These are phyloP conservation scores for Marisa cornuarietis DNA, from an alignment of 1,140 invertebrate species.

Conservation along the genomic window DNA sequence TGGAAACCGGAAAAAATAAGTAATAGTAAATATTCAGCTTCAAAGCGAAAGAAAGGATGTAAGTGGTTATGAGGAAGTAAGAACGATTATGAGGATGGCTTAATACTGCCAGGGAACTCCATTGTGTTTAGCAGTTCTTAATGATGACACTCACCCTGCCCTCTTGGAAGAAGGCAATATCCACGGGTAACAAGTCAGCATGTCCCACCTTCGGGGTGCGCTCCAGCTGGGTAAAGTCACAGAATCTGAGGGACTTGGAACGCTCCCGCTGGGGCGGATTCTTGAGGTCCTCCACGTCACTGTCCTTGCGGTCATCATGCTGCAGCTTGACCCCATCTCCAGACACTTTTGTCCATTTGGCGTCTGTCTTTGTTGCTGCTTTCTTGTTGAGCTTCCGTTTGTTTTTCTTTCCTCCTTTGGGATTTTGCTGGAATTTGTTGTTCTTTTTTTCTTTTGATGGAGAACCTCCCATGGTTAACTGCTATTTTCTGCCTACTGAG, in stretches of 20 bases:
- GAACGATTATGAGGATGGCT: too few species aligned
- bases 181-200: constrained; percentile 34
- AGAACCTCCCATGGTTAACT: constrained; percentile 14
- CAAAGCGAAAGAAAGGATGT: too few species aligned
- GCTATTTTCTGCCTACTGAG: not conserved
- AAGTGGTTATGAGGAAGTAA: too few species aligned
- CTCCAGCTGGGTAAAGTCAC: constrained; percentile 41
- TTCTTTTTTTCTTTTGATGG: constrained; percentile 9
- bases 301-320: not conserved
- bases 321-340: constrained; percentile 8
- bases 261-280: not conserved
- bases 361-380: constrained; percentile 1
- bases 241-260: constrained; percentile 28
- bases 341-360: not conserved
- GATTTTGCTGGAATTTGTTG: not conserved
- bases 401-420: constrained; percentile 1
- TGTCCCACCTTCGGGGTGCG: constrained; percentile 27
- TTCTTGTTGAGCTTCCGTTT: constrained; percentile 13
- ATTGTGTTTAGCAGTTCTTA: too few species aligned
- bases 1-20: too few species aligned
- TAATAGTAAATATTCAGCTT: too few species aligned
- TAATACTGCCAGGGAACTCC: too few species aligned
- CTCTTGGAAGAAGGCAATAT: constrained; percentile 38
- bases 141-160: constrained; percentile 32
- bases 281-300: constrained; percentile 6